Evolutionary conservation across 2,888 invertebrate species (phyloP).

Genomic region (Xylocampa areola): DNA sequence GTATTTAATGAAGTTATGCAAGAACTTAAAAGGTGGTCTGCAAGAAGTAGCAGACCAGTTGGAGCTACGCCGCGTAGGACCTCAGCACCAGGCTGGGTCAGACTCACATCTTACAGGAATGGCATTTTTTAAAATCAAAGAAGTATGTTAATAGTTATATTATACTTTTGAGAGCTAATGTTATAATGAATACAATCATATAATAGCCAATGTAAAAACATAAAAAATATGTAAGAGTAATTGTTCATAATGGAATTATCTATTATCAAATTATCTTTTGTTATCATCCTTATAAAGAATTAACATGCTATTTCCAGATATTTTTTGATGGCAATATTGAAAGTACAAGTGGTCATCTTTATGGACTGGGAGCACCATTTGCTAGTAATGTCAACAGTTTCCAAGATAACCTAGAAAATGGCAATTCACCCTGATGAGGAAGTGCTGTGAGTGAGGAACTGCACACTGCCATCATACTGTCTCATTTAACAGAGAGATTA

Average conservation of each 20-base stretch:
- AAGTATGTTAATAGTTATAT: slow-evolving; percentile 65
- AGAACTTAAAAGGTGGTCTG: slow-evolving; percentile 99
- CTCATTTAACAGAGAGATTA: slow-evolving; percentile 61
- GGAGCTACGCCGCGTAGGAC: slow-evolving; percentile 97
- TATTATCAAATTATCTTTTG: too few species aligned
- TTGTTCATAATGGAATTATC: neutral
- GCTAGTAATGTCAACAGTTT: slow-evolving; percentile 93
- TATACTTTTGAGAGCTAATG: too few species aligned
- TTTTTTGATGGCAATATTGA: slow-evolving; percentile 99
- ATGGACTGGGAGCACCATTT: slow-evolving; percentile 97
- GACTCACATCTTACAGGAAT: slow-evolving; percentile 98
- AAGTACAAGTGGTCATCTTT: slow-evolving; percentile 98
- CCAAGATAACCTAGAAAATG: slow-evolving; percentile 92
- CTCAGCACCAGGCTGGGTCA: slow-evolving; percentile 99
- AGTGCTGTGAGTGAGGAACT: slow-evolving; percentile 46
- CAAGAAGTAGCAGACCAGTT: slow-evolving; percentile 99
- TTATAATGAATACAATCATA: too few species aligned
- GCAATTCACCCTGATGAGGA: slow-evolving; percentile 83
- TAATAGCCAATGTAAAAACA: too few species aligned
- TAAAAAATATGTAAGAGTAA: too few species aligned
- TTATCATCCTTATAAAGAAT: neutral
- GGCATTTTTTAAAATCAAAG: slow-evolving; percentile 95
- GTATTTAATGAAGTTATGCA: slow-evolving; percentile 99
- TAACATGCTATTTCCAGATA: slow-evolving; percentile 91
- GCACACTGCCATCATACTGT: slow-evolving; percentile 58